Base-by-base conservation (phyloP, 2,797 vertebrate species). In the Tenualosa thibaudeaui region DNA sequence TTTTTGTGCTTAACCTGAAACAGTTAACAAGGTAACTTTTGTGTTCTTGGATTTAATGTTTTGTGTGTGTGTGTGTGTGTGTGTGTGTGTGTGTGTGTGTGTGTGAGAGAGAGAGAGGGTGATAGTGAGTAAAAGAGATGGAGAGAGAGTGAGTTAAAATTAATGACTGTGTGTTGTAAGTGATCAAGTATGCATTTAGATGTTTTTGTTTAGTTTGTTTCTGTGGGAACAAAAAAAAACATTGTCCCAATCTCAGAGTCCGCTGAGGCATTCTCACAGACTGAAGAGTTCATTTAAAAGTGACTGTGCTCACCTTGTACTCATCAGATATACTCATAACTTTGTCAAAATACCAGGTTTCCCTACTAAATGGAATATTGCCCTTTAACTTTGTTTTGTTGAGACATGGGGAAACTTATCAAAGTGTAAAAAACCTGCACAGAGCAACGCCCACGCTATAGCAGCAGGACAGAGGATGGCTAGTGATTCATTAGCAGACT, bases 1-100 rank as follows among this genome's bases (percentile, higher is more conserved):
- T 88, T 85, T 82, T 86, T 43, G 71, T 78, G 37, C 15, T 78
- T 46, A 43, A 78, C 71, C 37, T 78, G 22, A 75, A 40, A 78
- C 71, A 46, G 71, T 46, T 78, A 78, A 78, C 71, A 78, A 78
- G 71, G 71, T 88, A 85, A 87, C 81, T 84, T 86, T 81, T 81
- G 71, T 56, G 68, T 91, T 90, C 81, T 90, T 93, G 85, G 84
- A 86, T 87, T 90, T 83, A 88, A 88, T 89, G 87, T 87, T 90
- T 92, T 83, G 2, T 46, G 49, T 24, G 40, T 58, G 53, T 22
- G 19, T 19, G 26, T 31, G 7, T 24, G 15, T 43, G 13, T 56
- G 43, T n/a, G 17, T 5, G 37, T 10, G 40, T 84, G 78, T 81
- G 26, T 37, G 43, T 81, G 8, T 60, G 71, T 56, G 26, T 37